Evolutionary conservation across 2,113 vertebrate species (phyloP), one percentile per base, ranked within the genome.

Genomic region (Echinops telfairi): DNA sequence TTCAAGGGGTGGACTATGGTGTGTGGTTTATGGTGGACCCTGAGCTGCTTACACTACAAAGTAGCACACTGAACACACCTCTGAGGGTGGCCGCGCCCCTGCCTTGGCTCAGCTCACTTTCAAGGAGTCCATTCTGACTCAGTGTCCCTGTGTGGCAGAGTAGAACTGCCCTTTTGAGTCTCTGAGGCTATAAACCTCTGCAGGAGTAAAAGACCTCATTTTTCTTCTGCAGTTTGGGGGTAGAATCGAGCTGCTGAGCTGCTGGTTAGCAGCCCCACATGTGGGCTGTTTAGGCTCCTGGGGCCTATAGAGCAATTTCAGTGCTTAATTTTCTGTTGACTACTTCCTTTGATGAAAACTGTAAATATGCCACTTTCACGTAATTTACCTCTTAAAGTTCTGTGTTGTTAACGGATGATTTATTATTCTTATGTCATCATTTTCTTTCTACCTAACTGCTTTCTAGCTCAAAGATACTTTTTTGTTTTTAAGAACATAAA

Each of bases 381-480:
- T 80, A 87, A 43, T 73, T 84, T 53, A 66, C 31, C 31, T 83
- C 76, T 95, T 58, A 89, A 95, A 84, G n/a, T 36, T 57, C 20
- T 36, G 2, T 92, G 79, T 40, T 80, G 31, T 86, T 76, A 80
- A 66, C 80, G 23, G 43, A n/a, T 77, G 17, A 83, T 89, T 38
- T 80, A 33, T 80, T 64, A 3, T 60, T 79, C 43, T 75, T 27
- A 12, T 53, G 22, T 14, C 70, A 9, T 64, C 17, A 17, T 43
- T 40, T 70, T 64, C 36, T 36, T 64, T 58, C 36, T 87, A 38
- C 38, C 83, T 70, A 43, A 86, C 62, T 60, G 33, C 57, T 36
- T 58, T 91, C 66, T 80, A 27, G 36, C 4, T 31, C 31, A 57
- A 1, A 33, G 3, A 11, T 83, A 77, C 70, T 6, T 75, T 47